phyloP scores from a whole-genome alignment of 2,113 vertebrate species.

The Potamarius usumacintae region DNA sequence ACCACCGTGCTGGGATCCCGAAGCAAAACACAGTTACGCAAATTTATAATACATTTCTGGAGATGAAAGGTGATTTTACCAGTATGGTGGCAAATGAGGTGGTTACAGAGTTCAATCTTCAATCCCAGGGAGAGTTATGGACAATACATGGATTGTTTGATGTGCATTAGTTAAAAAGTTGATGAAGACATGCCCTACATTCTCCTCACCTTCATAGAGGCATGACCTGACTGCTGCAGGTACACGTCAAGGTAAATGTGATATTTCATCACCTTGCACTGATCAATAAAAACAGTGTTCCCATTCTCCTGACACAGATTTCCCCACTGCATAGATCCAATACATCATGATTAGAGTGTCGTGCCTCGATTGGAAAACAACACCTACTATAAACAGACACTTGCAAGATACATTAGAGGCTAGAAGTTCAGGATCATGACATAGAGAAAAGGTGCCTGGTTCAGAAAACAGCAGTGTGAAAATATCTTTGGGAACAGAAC shows the following conservation, averaged over 20 bases:
- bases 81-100: background rate
- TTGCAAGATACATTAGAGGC: background rate
- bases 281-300: constrained; percentile 74
- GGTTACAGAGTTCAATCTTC: background rate
- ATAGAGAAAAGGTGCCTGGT: background rate
- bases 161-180: background rate
- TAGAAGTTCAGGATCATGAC: background rate
- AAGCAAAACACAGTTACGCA: constrained; percentile 24
- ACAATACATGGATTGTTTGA: background rate
- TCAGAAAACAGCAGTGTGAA: background rate
- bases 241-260: constrained; percentile 57
- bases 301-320: constrained; percentile 76
- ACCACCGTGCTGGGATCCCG: background rate
- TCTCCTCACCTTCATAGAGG: constrained; percentile 29
- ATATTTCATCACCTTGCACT: constrained; percentile 64
- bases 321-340: constrained; percentile 60
- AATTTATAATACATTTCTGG: background rate
- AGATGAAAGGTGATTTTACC: background rate
- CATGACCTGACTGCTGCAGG: constrained; percentile 1
- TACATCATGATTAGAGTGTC: constrained; percentile 62
- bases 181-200: constrained; percentile 12
- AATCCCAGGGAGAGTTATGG: background rate
- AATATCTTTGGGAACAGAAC: background rate
- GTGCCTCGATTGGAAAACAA: constrained; percentile 62
- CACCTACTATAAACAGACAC: constrained; percentile 59